Base-by-base conservation (phyloP, 2,797 vertebrate genomes). In the Otus scops region DNA sequence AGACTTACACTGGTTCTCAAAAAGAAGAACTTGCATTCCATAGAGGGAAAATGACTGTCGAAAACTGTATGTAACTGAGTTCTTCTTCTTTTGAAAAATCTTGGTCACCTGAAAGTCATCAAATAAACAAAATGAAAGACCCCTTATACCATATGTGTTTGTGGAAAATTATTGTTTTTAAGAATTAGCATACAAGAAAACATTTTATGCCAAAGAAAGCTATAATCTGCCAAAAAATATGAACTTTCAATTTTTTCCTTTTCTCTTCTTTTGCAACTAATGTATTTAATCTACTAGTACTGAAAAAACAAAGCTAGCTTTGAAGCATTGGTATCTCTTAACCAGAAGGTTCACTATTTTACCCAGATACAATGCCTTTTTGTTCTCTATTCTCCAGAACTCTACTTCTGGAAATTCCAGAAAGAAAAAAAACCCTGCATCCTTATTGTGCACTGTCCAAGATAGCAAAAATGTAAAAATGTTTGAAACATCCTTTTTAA, bases 71-170 rank as follows among this genome's bases (percentile, higher is more conserved):
- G 99, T 99, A 90, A 99, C 99, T 0, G 99, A 99, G 97, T 99
- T 99, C 98, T 99, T 99, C 98, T 99, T 99, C 98, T 99, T 99
- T 95, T 99, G 99, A 98, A 99, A 99, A 92, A 99, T 99, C 97
- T 99, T 99, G 76, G 99, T 99, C 86, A 99, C 99, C 99, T 99
- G 85, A 59, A 97, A 96, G 73, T 38, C 26, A 76, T 71, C 91
- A 92, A 75, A 91, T 4, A 81, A 79, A 74, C 21, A 48, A 79
- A 47, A 12, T 88, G 22, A 92, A 89, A 78, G 20, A 89, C 18
- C 53, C 17, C 14, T 84, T 64, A 53, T 53, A 65, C 32, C 24
- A 24, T 23, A 22, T 0, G 1, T 27, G 13, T 28, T 22, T 30
- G 27, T 64, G 32, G 21, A 89, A 79, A 39, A 56, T 34, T 5